Evolutionary conservation across 2,888 invertebrate genomes (phyloP).

Genomic region (Xanthia icteritia): DNA sequence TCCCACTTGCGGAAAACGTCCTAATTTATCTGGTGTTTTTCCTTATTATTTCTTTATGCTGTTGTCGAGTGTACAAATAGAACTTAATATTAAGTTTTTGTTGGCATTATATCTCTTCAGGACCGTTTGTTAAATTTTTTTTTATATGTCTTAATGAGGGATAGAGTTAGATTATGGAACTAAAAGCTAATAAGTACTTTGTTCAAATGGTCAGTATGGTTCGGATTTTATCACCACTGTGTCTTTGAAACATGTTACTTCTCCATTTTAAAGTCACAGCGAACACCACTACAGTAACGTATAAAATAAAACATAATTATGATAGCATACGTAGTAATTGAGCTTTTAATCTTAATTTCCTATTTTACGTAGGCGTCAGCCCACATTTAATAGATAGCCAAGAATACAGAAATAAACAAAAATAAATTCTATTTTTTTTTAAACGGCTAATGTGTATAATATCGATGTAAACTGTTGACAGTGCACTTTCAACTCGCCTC

Average conservation of each 20-base stretch:
- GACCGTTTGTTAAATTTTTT: slow-evolving; percentile 15
- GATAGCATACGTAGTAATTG: background rate
- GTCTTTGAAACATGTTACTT: background rate
- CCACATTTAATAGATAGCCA: background rate
- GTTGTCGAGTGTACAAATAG: slow-evolving; percentile 30
- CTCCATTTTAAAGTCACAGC: background rate
- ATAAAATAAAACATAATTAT: no score
- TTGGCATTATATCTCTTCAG: slow-evolving; percentile 8
- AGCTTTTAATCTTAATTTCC: background rate
- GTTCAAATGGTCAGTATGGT: background rate
- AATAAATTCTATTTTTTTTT: slow-evolving; percentile 12
- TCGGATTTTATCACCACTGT: background rate
- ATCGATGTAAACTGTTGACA: slow-evolving; percentile 72
- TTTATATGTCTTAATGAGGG: background rate
- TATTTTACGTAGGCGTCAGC: background rate
- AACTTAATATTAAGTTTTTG: slow-evolving; percentile 46
- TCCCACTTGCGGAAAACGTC: slow-evolving; percentile 27
- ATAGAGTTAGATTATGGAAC: background rate
- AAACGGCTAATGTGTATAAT: slow-evolving; percentile 50
- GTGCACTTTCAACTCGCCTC: slow-evolving; percentile 71
- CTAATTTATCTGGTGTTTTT: slow-evolving; percentile 44
- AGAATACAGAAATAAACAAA: background rate
- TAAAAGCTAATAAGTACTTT: background rate
- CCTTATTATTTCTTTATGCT: slow-evolving; percentile 36
- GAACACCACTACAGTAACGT: background rate